Base-by-base conservation (phyloP, 35 echinoderm and acorn worm species). In the Apostichopus parvimensis region DNA sequence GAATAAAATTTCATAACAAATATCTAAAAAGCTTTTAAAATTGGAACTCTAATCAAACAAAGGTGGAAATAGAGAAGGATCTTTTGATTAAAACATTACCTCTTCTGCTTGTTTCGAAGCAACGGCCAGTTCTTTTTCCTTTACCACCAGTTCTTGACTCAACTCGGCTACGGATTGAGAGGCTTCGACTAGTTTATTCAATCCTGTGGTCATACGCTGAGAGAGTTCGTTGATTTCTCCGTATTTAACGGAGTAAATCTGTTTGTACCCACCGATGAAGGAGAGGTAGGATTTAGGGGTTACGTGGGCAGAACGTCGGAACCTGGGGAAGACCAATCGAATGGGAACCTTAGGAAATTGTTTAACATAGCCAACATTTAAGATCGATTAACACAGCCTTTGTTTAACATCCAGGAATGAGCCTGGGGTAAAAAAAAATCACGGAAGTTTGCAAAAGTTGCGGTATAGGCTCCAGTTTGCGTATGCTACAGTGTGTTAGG, bases 211-310 rank as follows among this genome's bases (percentile, higher is more conserved):
- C 97, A 99, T 99, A 21, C 97, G 91, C 54, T 92, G 87, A 0
- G 97, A 95, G 28, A 99, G 77, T 83, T 99, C 97, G 23, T 95
- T 95, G 17, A 99, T 99, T 78, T 99, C 97, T 15, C 84, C 91
- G 71, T 93, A 90, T 85, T 99, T 99, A 17, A 73, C 28, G n/a
- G 87, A 77, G 79, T 99, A 99, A 54, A 99, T 99, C 75, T 90
- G 55, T 91, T 99, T 99, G 97, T 99, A 99, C 72, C 97, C 97
- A 61, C 73, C 91, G n/a, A 99, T 99, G 87, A 99, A 99, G 22
- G 97, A 99, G 5, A 99, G 91, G 93, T 99, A 99, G 52, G 97
- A 99, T 86, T 99, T 99, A 20, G 97, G 97, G 15, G 97, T 99
- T 21, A 99, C 97, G 82, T 99, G 97, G 53, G 97, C 96, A 5